Evolutionary conservation across 2,113 vertebrate genomes (phyloP).

Genomic region (Rattus norvegicus): DNA sequence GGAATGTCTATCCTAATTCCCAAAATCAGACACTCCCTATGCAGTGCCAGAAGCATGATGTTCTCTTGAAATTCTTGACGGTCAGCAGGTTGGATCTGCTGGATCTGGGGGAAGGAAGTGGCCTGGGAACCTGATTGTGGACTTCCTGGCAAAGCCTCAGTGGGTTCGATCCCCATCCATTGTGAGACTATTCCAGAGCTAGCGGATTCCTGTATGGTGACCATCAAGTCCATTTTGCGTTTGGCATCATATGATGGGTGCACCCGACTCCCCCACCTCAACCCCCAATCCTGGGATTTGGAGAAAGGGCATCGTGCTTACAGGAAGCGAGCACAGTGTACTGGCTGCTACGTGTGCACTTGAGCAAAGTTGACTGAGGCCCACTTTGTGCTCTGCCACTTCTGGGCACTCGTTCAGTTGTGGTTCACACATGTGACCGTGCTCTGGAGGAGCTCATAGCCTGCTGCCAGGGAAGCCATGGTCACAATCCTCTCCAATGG

Average conservation of each 20-base stretch:
- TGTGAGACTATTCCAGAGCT: background rate
- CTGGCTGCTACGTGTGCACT: no score
- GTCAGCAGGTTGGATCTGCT: background rate
- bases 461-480: background rate
- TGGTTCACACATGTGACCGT: background rate
- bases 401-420: background rate
- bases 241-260: accelerated
- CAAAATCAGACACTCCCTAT: background rate
- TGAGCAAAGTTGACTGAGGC: background rate
- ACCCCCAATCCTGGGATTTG: background rate
- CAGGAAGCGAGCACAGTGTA: background rate
- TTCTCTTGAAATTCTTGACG: background rate
- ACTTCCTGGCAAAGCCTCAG: background rate
- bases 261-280: accelerated
- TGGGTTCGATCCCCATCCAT: background rate
- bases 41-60: background rate
- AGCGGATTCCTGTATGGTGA: accelerated
- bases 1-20: no score
- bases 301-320: background rate
- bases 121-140: background rate
- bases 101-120: background rate
- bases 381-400: background rate
- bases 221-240: background rate
- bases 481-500: no score
- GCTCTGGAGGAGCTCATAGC: background rate